Base-by-base conservation (phyloP, 53 echinoderm and acorn worm genomes). In the Glandiceps talaboti region DNA sequence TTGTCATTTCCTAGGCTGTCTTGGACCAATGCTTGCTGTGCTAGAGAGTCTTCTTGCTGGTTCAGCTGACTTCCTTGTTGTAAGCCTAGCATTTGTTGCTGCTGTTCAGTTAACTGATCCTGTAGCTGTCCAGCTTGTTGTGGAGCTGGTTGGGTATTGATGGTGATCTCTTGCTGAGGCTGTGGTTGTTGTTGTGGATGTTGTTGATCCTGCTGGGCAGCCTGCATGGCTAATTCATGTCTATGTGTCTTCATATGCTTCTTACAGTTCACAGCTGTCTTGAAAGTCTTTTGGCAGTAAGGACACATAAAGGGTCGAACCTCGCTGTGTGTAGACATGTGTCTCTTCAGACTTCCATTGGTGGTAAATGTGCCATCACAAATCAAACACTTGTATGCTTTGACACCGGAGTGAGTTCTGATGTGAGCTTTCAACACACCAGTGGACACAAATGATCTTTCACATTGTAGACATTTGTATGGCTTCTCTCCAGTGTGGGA, bases 171-270 rank as follows among this genome's bases (percentile, higher is more conserved):
- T 30, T 80, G 76, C 12, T 84, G 83, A 33, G 1, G 79, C 33
- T 75, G 33, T 30, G 79, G 75, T 14, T 79, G 82, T 14, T 85
- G 76, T 45, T 32, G 80, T 76, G 30, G 78, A 1, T 82, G 83
- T 1, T 83, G 83, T 73, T 77, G 84, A 31, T 86, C 83, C 73
- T 92, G 89, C 45, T 90, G 83, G 14, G 78, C 78, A 1, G 89
- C 90, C 81, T 92, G 92, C 80, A 92, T 82, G 30, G 88, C 92
- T 12, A 97, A 82, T 79, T 97, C 97, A 27, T 90, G 81, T 33
- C 86, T 91, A 74, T 97, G 97, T 73, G 93, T 97, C 86, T 93
- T 97, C 97, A 97, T 97, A 82, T 97, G 97, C 79, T 97, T 97
- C 86, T 97, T 97, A 82, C 97, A 97, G 32, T 93, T 97, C 12